Percentiles rank a stretch among this genome's conserved stretches.
These are phyloP conservation scores for Strigops habroptila DNA, from an alignment of 2,113 vertebrate species.

Conservation along the genomic window DNA sequence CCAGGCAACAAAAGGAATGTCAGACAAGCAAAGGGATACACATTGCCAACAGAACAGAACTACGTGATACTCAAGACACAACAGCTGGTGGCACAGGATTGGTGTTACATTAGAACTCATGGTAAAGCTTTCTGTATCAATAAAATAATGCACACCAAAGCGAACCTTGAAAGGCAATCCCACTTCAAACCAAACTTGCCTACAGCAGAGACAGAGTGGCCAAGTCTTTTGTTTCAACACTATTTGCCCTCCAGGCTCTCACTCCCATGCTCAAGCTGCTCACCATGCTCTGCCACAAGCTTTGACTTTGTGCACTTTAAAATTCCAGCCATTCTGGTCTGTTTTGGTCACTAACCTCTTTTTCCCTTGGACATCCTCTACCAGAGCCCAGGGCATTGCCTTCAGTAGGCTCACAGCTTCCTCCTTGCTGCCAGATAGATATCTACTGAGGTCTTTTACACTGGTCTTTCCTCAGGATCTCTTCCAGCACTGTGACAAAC, in stretches of 20 bases:
- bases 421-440: background rate
- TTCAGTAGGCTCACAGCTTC: background rate
- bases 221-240: background rate
- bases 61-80: background rate
- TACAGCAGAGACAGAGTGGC: background rate
- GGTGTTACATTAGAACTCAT: background rate
- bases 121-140: background rate
- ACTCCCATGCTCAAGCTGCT: background rate
- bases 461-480: background rate
- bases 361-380: background rate
- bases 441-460: background rate
- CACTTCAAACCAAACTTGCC: background rate
- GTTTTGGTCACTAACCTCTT: background rate
- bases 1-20: conserved; percentile 24
- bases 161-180: background rate
- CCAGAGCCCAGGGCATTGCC: background rate
- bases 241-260: background rate
- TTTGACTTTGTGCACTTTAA: background rate
- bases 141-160: background rate
- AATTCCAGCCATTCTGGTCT: background rate
- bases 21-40: background rate
- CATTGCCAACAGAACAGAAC: background rate
- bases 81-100: background rate
- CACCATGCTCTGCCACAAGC: background rate
- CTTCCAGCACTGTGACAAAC: background rate